phyloP scores from a whole-genome alignment of 2,888 invertebrate species.

The Diploptera punctata region DNA sequence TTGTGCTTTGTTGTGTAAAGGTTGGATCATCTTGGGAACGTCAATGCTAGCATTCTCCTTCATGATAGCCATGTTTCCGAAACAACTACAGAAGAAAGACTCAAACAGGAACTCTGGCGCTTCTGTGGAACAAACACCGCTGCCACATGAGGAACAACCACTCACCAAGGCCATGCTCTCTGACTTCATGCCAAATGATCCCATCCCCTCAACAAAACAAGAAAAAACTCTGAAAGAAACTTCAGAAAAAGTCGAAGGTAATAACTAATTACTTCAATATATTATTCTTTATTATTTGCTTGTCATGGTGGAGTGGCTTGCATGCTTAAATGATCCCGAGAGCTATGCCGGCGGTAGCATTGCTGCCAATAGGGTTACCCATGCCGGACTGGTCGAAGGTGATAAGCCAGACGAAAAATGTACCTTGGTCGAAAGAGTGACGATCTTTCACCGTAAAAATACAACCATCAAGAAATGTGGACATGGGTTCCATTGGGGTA shows the following conservation, averaged over 20 bases:
- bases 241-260: not conserved
- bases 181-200: constrained; percentile 32
- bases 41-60: constrained; percentile 69
- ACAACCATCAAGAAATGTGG: no score
- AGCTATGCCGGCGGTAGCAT: no score
- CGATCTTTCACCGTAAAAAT: no score
- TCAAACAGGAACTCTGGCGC: not conserved
- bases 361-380: no score
- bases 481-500: no score
- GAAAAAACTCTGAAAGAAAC: not conserved
- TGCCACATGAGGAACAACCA: constrained; percentile 16
- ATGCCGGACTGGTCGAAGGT: no score
- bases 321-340: no score
- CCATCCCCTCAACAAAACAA: not conserved
- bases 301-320: no score
- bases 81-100: constrained; percentile 56
- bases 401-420: no score
- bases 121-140: not conserved
- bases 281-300: no score
- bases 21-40: constrained; percentile 58
- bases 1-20: constrained; percentile 44
- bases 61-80: constrained; percentile 70
- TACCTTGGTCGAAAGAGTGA: no score
- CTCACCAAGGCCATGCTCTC: constrained; percentile 29
- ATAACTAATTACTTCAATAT: no score